A percentile compares a stretch with the other conserved stretches of the same genome.
Conservation (phyloP, 2,888 invertebrate species). For the Heliconius ethilla region DNA sequence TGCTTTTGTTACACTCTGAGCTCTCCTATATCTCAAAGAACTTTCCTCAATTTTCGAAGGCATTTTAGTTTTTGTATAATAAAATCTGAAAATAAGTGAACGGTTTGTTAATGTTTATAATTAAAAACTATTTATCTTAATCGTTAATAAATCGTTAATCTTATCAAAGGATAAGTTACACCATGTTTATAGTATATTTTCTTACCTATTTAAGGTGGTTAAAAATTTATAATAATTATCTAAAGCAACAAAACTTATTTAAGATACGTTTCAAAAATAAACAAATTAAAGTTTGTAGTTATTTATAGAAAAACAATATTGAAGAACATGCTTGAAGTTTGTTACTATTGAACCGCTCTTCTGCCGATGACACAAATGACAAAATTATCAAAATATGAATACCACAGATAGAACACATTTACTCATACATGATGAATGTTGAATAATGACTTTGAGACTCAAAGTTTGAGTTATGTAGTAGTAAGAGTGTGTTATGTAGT, state of each 20-base stretch:
- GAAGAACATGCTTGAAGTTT: conserved; percentile 4
- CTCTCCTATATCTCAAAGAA: conserved; percentile 85
- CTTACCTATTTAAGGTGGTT: conserved; percentile 14
- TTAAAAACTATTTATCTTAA: conserved; percentile 30
- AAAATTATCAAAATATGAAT: conserved; percentile 2
- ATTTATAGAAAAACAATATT: not conserved
- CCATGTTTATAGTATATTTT: not conserved
- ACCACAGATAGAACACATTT: not conserved
- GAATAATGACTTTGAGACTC: not conserved
- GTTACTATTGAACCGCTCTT: not conserved
- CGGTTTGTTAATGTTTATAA: not conserved
- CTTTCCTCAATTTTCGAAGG: conserved; percentile 75
- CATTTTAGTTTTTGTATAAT: conserved; percentile 52
- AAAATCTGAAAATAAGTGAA: not conserved
- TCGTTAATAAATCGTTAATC: conserved; percentile 29
- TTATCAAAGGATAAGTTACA: conserved; percentile 21
- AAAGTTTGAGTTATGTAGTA: not conserved
- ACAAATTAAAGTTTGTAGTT: not conserved
- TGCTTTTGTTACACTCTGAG: conserved; percentile 93
- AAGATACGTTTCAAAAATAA: not conserved
- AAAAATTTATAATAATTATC: not conserved
- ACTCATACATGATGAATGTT: not conserved
- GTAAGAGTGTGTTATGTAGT: too few species aligned
- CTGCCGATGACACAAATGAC: conserved; percentile 12
- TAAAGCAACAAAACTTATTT: not conserved